Evolutionary conservation across 92 coral and sea anemone genomes (phyloP), one percentile per base, ranked within the genome.

Genomic region (Umimayanthus chanpuru): DNA sequence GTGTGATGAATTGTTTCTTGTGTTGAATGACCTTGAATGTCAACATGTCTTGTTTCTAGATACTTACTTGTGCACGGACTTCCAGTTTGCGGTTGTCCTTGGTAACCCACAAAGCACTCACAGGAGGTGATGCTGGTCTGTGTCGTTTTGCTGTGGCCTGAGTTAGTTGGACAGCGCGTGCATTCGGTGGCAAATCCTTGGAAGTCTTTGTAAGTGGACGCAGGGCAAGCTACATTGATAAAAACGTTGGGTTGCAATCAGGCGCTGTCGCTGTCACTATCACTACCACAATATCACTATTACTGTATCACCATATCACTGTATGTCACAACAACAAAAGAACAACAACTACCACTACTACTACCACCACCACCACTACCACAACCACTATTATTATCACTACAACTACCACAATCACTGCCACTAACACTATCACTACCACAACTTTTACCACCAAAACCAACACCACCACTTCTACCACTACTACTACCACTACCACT

Each of bases 61-160:
- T 29, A 81, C 98, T 93, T 90, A 96, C 98, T 93, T 74, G 67
- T 76, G 68, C 98, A 96, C 18, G 91, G 91, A 14, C 72, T 77
- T 25, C 95, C 85, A 32, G 88, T 88, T 21, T 77, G 93, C 12
- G 96, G 98, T 56, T 92, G 84, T 26, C 98, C 98, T 5, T 92
- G 93, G 55, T 93, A 93, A 5, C 98, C 98, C 15, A 64, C 73
- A 43, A 80, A 70, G 82, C 98, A 96, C 14, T 61, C 21, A 28
- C 98, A 96, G 30, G 91, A 92, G 0, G 83, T 65, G 26, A 90
- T 91, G 50, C 79, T 85, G 16, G 14, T 58, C 56, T 94, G 92
- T 9, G 79, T 86, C 1, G 32, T 77, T 4, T 14, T 53, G n/a
- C 89, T 64, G 86, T 96, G 98, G 26, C 93, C 92, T 7, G 98